Conservation (phyloP, 2,113 vertebrate genomes). For the Ailurus styani region DNA sequence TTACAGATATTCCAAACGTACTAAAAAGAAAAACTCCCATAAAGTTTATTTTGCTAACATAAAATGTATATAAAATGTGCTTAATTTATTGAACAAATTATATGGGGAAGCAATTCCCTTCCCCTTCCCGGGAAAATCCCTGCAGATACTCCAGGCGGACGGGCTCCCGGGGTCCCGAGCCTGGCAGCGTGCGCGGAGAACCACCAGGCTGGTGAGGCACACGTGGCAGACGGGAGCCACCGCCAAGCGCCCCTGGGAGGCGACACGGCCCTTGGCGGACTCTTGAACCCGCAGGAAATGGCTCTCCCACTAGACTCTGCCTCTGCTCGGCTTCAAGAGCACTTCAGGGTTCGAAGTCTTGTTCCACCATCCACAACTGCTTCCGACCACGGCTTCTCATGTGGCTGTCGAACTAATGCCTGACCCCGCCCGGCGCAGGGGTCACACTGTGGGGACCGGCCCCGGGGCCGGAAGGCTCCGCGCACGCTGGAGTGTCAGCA, state of each 20-base stretch:
- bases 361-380: conserved; percentile 71
- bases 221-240: rapidly evolving
- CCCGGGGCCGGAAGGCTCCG: conserved; percentile 40
- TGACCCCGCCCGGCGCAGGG: conserved; percentile 81
- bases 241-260: neutral
- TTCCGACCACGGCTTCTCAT: conserved; percentile 82
- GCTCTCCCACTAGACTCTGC: conserved; percentile 74
- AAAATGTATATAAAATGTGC: neutral
- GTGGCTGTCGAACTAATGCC: conserved; percentile 79
- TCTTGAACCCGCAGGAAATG: conserved; percentile 73
- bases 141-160: neutral
- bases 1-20: neutral
- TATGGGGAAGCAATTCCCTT: neutral
- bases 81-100: neutral
- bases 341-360: conserved; percentile 73
- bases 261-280: rapidly evolving
- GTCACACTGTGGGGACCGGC: conserved; percentile 72
- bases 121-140: neutral
- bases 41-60: neutral
- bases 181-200: neutral
- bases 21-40: neutral
- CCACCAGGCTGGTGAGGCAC: neutral
- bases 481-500: conserved; percentile 61
- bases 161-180: neutral
- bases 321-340: conserved; percentile 72